Evolutionary conservation across 2,797 vertebrate species (phyloP).

Genomic region (Sebastolobus alascanus): DNA sequence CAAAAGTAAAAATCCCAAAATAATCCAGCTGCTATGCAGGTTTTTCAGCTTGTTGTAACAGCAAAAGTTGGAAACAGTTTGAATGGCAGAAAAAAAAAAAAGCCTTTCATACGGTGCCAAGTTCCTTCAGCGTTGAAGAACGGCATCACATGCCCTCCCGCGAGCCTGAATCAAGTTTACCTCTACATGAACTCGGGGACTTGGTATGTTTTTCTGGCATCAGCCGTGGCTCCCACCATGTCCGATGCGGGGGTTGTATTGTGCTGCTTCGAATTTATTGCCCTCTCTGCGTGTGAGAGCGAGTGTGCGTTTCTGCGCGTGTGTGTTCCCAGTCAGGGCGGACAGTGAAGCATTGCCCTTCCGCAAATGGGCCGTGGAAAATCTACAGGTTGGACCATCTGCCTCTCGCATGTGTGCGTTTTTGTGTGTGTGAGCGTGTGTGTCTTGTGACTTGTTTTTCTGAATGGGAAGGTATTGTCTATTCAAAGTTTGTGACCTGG

Average conservation of each 20-base stretch:
- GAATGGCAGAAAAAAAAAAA: conserved; percentile 18
- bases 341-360: conserved; percentile 65
- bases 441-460: conserved; percentile 41
- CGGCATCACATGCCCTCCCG: conserved; percentile 50
- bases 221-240: conserved; percentile 51
- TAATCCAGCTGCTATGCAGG: background rate
- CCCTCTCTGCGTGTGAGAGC: conserved; percentile 36
- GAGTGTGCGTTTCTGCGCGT: conserved; percentile 14
- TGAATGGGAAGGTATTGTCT: conserved; percentile 52
- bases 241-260: conserved; percentile 62
- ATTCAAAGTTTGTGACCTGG: conserved; percentile 48
- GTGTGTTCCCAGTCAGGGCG: conserved; percentile 28
- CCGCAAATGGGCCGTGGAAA: conserved; percentile 55
- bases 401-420: conserved; percentile 22
- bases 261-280: conserved; percentile 72
- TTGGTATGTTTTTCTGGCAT: conserved; percentile 61
- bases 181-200: conserved; percentile 71
- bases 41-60: conserved; percentile 8
- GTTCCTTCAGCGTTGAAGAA: conserved; percentile 34
- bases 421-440: background rate
- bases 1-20: background rate
- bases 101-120: conserved; percentile 53
- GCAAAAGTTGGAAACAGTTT: conserved; percentile 23
- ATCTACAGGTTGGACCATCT: conserved; percentile 71
- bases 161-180: conserved; percentile 61